These are phyloP conservation scores for Heliconius melpomene DNA, from an alignment of 1,140 invertebrate genomes.

Conservation along the genomic window DNA sequence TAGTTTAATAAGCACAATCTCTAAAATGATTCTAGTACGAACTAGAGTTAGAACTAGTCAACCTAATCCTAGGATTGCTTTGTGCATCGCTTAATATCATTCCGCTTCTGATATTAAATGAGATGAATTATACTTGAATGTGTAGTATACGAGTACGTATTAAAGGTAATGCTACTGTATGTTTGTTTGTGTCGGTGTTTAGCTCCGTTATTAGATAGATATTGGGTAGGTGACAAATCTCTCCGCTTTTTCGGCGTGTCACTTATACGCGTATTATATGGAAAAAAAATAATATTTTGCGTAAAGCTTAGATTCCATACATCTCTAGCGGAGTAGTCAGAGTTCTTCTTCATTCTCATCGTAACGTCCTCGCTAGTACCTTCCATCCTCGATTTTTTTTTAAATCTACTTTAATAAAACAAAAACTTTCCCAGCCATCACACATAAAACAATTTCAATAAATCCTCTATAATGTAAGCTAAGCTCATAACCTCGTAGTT, in stretches of 20 bases:
- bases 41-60: slow-evolving; percentile 6
- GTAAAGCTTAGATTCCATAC: too few species aligned
- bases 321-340: too few species aligned
- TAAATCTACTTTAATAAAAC: neutral
- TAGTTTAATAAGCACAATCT: neutral
- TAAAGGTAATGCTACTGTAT: too few species aligned
- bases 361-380: too few species aligned
- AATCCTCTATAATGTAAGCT: neutral
- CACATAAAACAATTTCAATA: neutral
- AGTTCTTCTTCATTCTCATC: too few species aligned
- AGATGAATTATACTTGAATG: neutral
- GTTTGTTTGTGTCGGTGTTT: too few species aligned
- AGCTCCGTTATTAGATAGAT: neutral
- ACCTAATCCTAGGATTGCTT: slow-evolving; percentile 1
- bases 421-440: neutral
- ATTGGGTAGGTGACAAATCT: too few species aligned
- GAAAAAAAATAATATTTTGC: too few species aligned
- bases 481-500: neutral
- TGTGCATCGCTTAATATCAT: slow-evolving; percentile 13
- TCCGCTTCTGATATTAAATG: slow-evolving; percentile 10
- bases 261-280: too few species aligned
- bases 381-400: too few species aligned
- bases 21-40: neutral
- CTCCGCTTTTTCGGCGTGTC: too few species aligned
- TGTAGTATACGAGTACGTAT: neutral